phyloP scores from a whole-genome alignment of 2,888 invertebrate species.

The Dermolepida albohirtum region DNA sequence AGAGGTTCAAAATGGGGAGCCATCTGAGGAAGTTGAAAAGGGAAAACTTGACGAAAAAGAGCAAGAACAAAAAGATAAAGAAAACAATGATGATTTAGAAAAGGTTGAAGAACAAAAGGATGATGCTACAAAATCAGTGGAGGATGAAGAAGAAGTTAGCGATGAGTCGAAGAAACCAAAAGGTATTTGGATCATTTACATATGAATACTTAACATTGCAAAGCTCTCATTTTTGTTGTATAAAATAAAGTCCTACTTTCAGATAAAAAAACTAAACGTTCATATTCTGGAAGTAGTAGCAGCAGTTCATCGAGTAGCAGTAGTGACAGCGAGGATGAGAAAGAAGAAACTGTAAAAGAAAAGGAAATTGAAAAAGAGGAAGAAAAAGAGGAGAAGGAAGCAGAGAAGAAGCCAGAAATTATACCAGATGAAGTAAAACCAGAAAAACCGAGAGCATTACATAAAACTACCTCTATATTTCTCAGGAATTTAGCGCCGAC shows the following conservation, averaged over 20 bases:
- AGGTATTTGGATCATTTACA: slow-evolving; percentile 1
- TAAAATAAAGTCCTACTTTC: too few species aligned
- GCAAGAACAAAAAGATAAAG: slow-evolving; percentile 58
- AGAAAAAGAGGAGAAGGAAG: slow-evolving; percentile 55
- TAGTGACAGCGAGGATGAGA: slow-evolving; percentile 61
- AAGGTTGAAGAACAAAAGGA: slow-evolving; percentile 44
- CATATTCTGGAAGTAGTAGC: slow-evolving; percentile 68
- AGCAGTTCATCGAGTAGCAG: slow-evolving; percentile 67
- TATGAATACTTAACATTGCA: too few species aligned
- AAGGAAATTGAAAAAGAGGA: slow-evolving; percentile 58
- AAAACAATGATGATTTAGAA: slow-evolving; percentile 43
- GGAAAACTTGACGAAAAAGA: slow-evolving; percentile 63
- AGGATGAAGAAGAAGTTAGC: slow-evolving; percentile 59
- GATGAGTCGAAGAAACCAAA: slow-evolving; percentile 19
- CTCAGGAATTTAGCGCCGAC: slow-evolving; percentile 95
- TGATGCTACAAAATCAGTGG: slow-evolving; percentile 62
- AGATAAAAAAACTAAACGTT: slow-evolving; percentile 65
- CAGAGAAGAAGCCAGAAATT: slow-evolving; percentile 65
- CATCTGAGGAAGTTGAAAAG: slow-evolving; percentile 60
- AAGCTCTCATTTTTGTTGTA: too few species aligned
- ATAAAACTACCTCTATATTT: slow-evolving; percentile 97
- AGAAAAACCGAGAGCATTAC: slow-evolving; percentile 78
- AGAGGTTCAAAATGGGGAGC: slow-evolving; percentile 62
- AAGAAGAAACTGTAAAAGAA: slow-evolving; percentile 55
- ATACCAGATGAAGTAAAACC: slow-evolving; percentile 64